Evolutionary conservation across 2,113 vertebrate genomes (phyloP).

Genomic region (Lontra canadensis): DNA sequence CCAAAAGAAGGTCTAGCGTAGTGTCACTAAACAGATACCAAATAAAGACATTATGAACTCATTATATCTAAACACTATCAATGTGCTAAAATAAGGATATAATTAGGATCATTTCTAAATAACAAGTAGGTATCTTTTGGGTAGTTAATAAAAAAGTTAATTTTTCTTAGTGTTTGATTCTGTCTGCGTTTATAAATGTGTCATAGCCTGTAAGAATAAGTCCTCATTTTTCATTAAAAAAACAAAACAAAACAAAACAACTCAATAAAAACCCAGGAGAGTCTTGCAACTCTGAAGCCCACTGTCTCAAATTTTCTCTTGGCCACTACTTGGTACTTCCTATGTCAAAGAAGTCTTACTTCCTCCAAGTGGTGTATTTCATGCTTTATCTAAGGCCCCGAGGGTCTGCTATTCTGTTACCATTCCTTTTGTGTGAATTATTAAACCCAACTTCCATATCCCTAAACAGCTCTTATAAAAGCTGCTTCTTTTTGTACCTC

Average conservation of each 20-base stretch:
- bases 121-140: background rate
- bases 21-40: background rate
- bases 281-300: background rate
- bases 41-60: background rate
- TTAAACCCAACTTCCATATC: slow-evolving; percentile 6
- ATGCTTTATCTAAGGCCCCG: background rate
- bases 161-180: background rate
- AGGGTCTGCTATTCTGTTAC: background rate
- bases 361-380: background rate
- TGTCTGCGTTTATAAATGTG: background rate
- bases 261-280: background rate
- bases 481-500: background rate
- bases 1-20: background rate
- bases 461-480: background rate
- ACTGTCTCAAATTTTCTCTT: background rate
- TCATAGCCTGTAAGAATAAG: background rate
- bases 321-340: background rate
- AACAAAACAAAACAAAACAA: background rate
- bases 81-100: background rate
- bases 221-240: background rate
- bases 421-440: accelerated
- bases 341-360: background rate
- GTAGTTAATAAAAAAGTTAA: background rate
- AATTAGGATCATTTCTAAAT: background rate
- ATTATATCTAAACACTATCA: background rate